A percentile compares a stretch with the other conserved stretches of the same genome.
Evolutionary conservation across 2,888 invertebrate species (phyloP).

Genomic region (Gari tellinella): DNA sequence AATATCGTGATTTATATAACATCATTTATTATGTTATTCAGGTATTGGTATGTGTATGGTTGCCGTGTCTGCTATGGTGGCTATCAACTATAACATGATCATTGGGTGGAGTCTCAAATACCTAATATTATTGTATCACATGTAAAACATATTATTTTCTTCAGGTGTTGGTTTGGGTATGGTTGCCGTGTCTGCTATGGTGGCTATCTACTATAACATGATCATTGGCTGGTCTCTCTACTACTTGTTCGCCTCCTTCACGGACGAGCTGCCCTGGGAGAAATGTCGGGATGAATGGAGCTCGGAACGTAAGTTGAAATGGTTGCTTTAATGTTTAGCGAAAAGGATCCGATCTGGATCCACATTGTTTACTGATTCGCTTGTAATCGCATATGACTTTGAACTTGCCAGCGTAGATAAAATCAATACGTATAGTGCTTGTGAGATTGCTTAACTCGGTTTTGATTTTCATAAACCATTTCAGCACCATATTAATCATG

Average conservation of each 20-base stretch:
- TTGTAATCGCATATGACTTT: no score
- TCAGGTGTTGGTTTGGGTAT: constrained; percentile 73
- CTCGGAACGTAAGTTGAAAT: constrained; percentile 65
- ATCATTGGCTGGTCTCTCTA: constrained; percentile 69
- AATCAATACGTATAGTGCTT: no score
- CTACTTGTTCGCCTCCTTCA: constrained; percentile 73
- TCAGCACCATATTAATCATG: no score
- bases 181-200: constrained; percentile 72
- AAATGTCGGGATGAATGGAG: constrained; percentile 72
- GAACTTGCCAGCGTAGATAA: no score
- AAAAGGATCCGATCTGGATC: no score
- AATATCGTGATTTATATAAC: no score
- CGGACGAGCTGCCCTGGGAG: constrained; percentile 75
- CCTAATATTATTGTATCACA: neutral
- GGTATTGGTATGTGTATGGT: constrained; percentile 74
- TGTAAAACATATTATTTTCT: neutral
- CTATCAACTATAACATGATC: constrained; percentile 77
- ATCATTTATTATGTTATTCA: no score
- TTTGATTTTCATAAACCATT: no score
- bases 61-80: constrained; percentile 69
- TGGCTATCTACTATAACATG: constrained; percentile 78
- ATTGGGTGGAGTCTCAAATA: constrained; percentile 62
- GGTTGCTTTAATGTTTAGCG: no score
- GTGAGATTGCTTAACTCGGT: no score
- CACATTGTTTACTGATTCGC: no score